A percentile compares a stretch with the other conserved stretches of the same genome.
Evolutionary conservation across 2,797 vertebrate genomes (phyloP).

Genomic region (Monodelphis domestica): DNA sequence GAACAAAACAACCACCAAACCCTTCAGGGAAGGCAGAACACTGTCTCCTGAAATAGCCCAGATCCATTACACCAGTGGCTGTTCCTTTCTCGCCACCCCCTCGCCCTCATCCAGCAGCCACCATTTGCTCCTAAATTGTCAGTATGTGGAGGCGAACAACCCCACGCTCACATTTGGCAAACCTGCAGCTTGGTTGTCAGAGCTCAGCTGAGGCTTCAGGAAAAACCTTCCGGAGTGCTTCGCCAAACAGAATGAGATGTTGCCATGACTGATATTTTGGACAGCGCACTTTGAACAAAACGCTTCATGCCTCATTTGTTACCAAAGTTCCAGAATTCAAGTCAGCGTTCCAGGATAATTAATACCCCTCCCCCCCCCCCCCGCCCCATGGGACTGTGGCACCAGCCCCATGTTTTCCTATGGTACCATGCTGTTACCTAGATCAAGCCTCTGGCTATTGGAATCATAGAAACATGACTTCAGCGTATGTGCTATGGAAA

Average conservation of each 20-base stretch:
- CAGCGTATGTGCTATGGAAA: not conserved
- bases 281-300: not conserved
- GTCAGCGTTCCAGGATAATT: not conserved
- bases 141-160: not conserved
- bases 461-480: not conserved
- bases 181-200: not conserved
- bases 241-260: not conserved
- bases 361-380: not conserved
- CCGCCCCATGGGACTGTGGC: not conserved
- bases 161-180: not conserved
- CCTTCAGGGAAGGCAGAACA: not conserved
- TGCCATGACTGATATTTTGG: constrained; percentile 9
- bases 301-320: not conserved
- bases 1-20: not conserved
- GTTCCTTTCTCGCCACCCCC: not conserved
- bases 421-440: not conserved
- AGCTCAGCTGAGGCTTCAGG: not conserved
- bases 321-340: not conserved
- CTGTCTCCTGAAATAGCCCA: not conserved
- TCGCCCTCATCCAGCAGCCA: not conserved
- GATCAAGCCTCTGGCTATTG: not conserved
- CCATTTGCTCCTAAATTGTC: not conserved
- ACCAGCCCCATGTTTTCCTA: not conserved
- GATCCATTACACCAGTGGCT: not conserved
- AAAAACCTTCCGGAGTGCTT: not conserved